These are phyloP conservation scores for Drosophila greeni DNA, from an alignment of 2,888 invertebrate genomes.

Conservation along the genomic window DNA sequence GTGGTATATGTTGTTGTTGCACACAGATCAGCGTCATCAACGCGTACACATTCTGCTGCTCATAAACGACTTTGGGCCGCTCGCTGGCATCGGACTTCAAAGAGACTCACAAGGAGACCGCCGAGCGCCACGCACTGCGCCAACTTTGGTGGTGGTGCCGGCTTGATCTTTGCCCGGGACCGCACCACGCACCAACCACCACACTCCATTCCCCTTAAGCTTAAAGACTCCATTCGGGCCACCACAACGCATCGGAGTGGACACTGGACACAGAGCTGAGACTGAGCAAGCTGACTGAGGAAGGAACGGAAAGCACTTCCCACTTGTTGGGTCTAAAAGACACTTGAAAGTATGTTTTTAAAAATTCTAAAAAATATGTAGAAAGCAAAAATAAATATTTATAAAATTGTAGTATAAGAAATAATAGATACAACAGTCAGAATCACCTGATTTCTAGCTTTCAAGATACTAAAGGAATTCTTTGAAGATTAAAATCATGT, in stretches of 20 bases:
- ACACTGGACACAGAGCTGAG: neutral
- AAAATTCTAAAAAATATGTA: neutral
- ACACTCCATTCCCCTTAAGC: slow-evolving; percentile 8
- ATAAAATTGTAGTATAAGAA: too few species aligned
- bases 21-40: slow-evolving; percentile 66
- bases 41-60: slow-evolving; percentile 66
- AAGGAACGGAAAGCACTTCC: slow-evolving; percentile 54
- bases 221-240: neutral
- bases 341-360: slow-evolving; percentile 6
- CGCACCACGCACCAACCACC: slow-evolving; percentile 23
- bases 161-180: slow-evolving; percentile 68
- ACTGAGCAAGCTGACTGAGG: slow-evolving; percentile 8
- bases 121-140: slow-evolving; percentile 63
- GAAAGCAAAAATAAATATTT: neutral
- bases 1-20: slow-evolving; percentile 2
- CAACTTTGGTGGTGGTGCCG: slow-evolving; percentile 66
- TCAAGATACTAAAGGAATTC: neutral
- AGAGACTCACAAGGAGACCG: slow-evolving; percentile 64
- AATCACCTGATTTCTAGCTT: too few species aligned
- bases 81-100: slow-evolving; percentile 66
- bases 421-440: too few species aligned
- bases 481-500: neutral
- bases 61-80: slow-evolving; percentile 63
- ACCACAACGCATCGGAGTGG: slow-evolving; percentile 12
- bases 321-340: slow-evolving; percentile 59